Conservation (phyloP, 92 coral and sea anemone genomes). For the Isaurus tuberculatus region DNA sequence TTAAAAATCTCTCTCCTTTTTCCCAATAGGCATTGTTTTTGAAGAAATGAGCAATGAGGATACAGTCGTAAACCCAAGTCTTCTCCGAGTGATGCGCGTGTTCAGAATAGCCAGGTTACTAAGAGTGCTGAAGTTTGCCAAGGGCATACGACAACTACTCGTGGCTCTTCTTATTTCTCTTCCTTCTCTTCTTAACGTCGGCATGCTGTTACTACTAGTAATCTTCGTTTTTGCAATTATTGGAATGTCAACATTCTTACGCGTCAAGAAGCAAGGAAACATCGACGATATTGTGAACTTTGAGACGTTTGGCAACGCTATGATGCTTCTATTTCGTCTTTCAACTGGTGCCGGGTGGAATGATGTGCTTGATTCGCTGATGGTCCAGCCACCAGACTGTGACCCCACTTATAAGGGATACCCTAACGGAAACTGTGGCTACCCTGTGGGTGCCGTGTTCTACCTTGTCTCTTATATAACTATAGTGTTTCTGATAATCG, state of each 20-base stretch:
- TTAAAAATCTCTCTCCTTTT: not conserved
- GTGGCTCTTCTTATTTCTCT: slow-evolving; percentile 90
- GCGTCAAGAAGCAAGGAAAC: slow-evolving; percentile 83
- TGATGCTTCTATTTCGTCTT: slow-evolving; percentile 92
- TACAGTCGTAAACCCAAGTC: slow-evolving; percentile 78
- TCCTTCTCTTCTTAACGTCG: slow-evolving; percentile 93
- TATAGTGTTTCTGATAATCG: slow-evolving; percentile 81
- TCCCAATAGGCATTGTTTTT: slow-evolving; percentile 74
- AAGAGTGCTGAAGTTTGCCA: slow-evolving; percentile 90
- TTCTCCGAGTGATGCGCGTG: slow-evolving; percentile 89
- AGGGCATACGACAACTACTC: slow-evolving; percentile 93
- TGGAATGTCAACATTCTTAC: slow-evolving; percentile 95
- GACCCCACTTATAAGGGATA: slow-evolving; percentile 72
- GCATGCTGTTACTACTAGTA: slow-evolving; percentile 87
- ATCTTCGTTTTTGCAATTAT: slow-evolving; percentile 93
- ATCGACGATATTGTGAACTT: slow-evolving; percentile 93
- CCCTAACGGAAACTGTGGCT: slow-evolving; percentile 89
- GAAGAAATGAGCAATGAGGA: slow-evolving; percentile 74
- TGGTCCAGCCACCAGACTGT: slow-evolving; percentile 92
- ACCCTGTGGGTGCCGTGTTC: slow-evolving; percentile 72
- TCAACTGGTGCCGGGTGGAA: slow-evolving; percentile 98
- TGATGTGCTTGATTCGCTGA: slow-evolving; percentile 88
- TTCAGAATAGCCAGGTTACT: slow-evolving; percentile 91
- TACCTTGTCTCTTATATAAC: slow-evolving; percentile 81
- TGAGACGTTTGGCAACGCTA: slow-evolving; percentile 87